Conservation (phyloP, 2,888 invertebrate genomes). For the Myopa testacea region DNA sequence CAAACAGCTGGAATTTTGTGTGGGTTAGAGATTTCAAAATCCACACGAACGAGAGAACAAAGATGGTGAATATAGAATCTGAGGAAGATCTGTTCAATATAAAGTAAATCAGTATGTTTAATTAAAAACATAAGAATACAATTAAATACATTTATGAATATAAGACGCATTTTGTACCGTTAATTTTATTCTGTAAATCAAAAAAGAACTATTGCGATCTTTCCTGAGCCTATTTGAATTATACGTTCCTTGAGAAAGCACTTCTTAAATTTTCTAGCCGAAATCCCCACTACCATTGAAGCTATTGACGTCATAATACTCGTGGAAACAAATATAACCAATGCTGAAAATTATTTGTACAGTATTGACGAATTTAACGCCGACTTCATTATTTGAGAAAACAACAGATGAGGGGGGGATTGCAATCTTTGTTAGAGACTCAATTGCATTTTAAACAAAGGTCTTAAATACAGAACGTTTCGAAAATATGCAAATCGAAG, state of each 20-base stretch:
- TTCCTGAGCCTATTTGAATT: neutral
- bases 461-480: neutral
- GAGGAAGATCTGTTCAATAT: too few species aligned
- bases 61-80: too few species aligned
- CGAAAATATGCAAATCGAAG: neutral
- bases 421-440: neutral
- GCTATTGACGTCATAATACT: neutral
- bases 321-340: constrained; percentile 9
- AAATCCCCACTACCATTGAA: neutral
- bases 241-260: neutral
- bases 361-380: neutral
- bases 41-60: too few species aligned
- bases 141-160: too few species aligned
- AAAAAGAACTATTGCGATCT: neutral
- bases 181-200: too few species aligned
- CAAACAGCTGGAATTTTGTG: too few species aligned
- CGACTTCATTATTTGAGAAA: neutral
- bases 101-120: too few species aligned
- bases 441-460: neutral
- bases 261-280: neutral
- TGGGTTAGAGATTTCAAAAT: too few species aligned
- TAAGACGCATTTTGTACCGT: too few species aligned
- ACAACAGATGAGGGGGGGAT: neutral
- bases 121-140: too few species aligned
- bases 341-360: neutral